Base-by-base conservation (phyloP, 1,140 invertebrate genomes). In the Aphelenchoides avenae region DNA sequence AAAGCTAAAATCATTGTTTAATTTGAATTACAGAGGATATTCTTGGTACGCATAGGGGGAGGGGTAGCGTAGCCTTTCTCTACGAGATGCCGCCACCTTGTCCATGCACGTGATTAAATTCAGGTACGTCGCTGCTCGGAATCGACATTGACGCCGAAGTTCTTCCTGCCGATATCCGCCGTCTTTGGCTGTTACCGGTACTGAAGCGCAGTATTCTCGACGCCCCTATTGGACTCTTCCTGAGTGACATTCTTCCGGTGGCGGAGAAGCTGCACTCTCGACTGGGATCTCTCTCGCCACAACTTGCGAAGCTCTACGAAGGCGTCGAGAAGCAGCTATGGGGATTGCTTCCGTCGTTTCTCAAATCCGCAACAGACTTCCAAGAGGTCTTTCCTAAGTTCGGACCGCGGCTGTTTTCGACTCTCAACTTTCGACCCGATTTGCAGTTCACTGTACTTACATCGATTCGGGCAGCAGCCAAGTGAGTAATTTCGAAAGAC, bases 131-230 rank as follows among this genome's bases (percentile, higher is more conserved):
- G n/a, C n/a, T n/a, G n/a, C 33, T 71, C n/a, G 57, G 52, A 13
- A 37, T 71, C 4, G 64, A 69, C 4, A 80, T 81, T 7, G 46
- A 54, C 20, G 54, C 54, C 18, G 42, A 51, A n/a, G 43, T 57
- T 20, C 43, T 71, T n/a, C 22, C 70, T 6, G 52, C 51, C 11
- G 85, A 88, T 64, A 81, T 91, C 47, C 85, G 88, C 24, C 79
- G 87, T 52, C 88, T 86, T 56, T 95, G 91, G 91, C 71, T 95
- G 3, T 73, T 94, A 24, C 88, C 89, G 1, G 81, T 94, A 0
- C 76, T 94, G 30, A 85, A 88, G 65, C 87, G 89, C 68, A 87
- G 87, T 63, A 84, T 89, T 6, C 81, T 80, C 85, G 87, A 29
- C 54, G 86, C 89, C 0, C 85, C 87, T n/a, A 73, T 96, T 11